phyloP scores from a whole-genome alignment of 2,888 invertebrate species.

The Antheraea assamensis region DNA sequence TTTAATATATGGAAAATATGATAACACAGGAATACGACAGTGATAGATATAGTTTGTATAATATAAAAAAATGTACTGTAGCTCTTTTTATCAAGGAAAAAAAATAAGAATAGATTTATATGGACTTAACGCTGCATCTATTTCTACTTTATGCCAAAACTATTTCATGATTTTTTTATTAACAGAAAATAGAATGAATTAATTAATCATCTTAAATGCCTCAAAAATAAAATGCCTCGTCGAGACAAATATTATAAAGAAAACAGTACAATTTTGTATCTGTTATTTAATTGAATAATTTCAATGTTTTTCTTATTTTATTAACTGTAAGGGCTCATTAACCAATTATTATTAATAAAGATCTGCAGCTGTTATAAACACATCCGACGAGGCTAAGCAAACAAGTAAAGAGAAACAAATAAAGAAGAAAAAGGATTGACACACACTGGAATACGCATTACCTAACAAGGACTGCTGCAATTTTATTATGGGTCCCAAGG shows the following conservation, averaged over 20 bases:
- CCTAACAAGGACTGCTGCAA: constrained; percentile 68
- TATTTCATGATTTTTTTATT: too few species aligned
- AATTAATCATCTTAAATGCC: too few species aligned
- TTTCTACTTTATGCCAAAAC: too few species aligned
- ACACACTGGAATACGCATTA: constrained; percentile 46
- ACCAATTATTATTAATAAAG: not conserved
- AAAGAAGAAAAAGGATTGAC: constrained; percentile 50
- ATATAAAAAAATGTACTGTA: too few species aligned
- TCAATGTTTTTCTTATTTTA: not conserved
- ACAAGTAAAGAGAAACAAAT: constrained; percentile 40
- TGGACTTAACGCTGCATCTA: too few species aligned
- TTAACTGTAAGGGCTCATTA: constrained; percentile 4
- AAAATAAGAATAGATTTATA: too few species aligned
- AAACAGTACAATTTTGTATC: not conserved
- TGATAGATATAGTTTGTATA: too few species aligned
- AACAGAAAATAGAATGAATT: too few species aligned
- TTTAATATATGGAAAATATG: too few species aligned
- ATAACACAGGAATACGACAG: too few species aligned
- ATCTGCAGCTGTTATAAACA: constrained; percentile 25
- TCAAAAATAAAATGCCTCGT: too few species aligned
- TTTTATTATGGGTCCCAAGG: constrained; percentile 58
- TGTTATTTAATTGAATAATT: not conserved
- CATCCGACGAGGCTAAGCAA: constrained; percentile 33
- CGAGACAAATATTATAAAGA: not conserved
- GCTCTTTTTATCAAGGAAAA: too few species aligned